Evolutionary conservation across 2,888 invertebrate genomes (phyloP).

Genomic region (Elysia crispata): DNA sequence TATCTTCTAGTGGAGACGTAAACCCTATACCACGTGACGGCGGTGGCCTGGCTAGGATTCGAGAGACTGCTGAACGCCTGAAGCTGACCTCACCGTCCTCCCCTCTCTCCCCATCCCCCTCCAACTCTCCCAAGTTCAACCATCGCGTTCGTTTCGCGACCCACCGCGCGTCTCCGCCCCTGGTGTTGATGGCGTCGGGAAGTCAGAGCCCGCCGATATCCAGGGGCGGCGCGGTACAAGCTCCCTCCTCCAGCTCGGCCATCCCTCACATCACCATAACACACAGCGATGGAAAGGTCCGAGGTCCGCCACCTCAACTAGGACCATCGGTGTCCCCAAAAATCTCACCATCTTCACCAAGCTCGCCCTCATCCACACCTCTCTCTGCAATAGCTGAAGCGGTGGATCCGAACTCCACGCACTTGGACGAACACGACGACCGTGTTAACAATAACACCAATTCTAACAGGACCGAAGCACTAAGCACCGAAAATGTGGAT

Average conservation of each 20-base stretch:
- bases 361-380: no score
- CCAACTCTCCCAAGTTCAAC: conserved; percentile 1
- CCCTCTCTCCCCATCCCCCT: not conserved
- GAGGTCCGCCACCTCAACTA: no score
- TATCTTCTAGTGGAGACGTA: no score
- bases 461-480: no score
- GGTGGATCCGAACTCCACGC: no score
- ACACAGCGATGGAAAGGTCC: not conserved
- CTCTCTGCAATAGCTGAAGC: no score
- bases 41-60: conserved; percentile 29
- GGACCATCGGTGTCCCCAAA: no score
- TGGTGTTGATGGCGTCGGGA: not conserved
- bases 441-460: no score
- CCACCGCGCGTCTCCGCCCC: not conserved
- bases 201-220: not conserved
- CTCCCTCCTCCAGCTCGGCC: not conserved
- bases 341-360: no score
- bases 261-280: not conserved
- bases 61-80: conserved; percentile 30
- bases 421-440: no score
- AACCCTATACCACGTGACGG: not conserved
- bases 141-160: not conserved
- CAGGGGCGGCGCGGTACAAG: not conserved
- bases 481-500: no score
- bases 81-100: not conserved